phyloP scores from a whole-genome alignment of 2,797 vertebrate genomes.

The Anisognathus igniventris region DNA sequence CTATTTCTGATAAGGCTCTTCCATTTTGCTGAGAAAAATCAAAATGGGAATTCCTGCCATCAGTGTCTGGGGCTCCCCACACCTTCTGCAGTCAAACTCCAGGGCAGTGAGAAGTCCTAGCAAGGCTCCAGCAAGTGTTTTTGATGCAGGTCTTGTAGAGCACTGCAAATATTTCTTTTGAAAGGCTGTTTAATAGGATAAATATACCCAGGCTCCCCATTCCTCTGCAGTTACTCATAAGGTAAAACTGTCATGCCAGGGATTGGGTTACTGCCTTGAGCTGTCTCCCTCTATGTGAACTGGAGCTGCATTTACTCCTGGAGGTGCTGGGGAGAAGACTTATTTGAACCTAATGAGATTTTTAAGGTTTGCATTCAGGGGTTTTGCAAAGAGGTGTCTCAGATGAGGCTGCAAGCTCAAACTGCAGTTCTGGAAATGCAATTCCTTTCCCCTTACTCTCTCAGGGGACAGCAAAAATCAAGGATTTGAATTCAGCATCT shows the following conservation, averaged over 20 bases:
- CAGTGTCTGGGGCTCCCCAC: not conserved
- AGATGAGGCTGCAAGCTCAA: not conserved
- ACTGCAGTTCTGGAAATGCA: not conserved
- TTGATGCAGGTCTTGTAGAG: not conserved
- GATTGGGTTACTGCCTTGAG: constrained; percentile 66
- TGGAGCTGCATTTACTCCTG: not conserved
- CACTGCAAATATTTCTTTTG: constrained; percentile 27
- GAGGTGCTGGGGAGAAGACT: not conserved
- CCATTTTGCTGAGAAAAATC: not conserved
- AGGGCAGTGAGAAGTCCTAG: not conserved
- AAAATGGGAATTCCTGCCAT: not conserved
- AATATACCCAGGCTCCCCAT: constrained; percentile 75
- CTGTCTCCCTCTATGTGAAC: not conserved
- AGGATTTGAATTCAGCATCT: not conserved
- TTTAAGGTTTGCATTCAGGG: not conserved
- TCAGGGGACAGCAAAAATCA: not conserved
- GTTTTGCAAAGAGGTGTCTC: not conserved
- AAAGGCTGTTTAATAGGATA: constrained; percentile 63
- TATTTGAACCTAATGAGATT: not conserved
- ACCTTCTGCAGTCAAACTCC: not conserved
- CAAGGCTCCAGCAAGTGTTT: not conserved
- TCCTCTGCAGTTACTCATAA: constrained; percentile 73
- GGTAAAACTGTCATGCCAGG: constrained; percentile 41
- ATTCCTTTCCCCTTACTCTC: not conserved
- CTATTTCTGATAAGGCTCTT: not conserved